Percentiles rank a stretch among this genome's conserved stretches.
phyloP scores from a whole-genome alignment of 2,113 vertebrate genomes.

The Rattus rattus region DNA sequence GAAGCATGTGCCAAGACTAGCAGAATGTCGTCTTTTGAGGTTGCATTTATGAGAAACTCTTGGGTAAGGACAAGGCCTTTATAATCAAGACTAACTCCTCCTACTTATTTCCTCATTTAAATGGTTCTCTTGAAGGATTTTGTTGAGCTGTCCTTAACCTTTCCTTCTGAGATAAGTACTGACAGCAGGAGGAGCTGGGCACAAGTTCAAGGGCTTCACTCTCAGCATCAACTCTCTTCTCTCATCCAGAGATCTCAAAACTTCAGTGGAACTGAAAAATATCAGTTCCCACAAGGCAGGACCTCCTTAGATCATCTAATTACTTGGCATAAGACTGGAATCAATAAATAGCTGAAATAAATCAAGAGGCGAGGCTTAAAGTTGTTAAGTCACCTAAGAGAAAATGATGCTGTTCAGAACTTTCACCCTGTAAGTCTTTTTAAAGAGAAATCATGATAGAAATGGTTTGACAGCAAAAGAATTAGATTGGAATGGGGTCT shows the following conservation, averaged over 20 bases:
- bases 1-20: neutral
- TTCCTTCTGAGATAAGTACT: constrained; percentile 3
- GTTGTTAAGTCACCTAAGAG: neutral
- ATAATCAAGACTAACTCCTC: neutral
- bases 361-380: neutral
- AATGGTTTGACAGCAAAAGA: neutral
- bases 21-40: neutral
- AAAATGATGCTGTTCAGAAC: constrained; percentile 14
- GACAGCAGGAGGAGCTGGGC: neutral
- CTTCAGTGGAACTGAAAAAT: constrained; percentile 14
- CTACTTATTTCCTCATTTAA: neutral
- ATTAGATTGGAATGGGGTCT: neutral
- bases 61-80: neutral
- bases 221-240: neutral
- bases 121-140: neutral
- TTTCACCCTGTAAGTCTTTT: neutral
- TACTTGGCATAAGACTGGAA: constrained; percentile 2
- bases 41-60: neutral
- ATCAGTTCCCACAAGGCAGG: neutral
- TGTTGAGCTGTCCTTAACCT: neutral
- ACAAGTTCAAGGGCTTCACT: neutral
- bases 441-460: neutral
- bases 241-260: constrained; percentile 14
- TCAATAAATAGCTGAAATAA: constrained; percentile 48
- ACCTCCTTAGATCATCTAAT: neutral